Percentiles rank a stretch among this genome's conserved stretches.
Conservation (phyloP, 2,888 invertebrate species). For the Mamestra brassicae region DNA sequence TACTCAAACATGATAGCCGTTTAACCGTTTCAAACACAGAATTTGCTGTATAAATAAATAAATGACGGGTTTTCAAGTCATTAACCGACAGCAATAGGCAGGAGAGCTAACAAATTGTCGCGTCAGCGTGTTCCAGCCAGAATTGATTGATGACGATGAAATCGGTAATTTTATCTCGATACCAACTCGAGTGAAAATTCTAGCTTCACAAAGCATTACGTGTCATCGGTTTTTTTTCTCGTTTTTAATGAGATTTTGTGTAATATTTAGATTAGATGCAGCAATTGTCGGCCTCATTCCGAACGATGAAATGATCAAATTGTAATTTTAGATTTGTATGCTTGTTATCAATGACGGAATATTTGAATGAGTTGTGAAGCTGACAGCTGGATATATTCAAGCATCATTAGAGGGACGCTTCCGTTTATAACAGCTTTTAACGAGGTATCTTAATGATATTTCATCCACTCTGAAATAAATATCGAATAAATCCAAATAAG, state of each 20-base stretch:
- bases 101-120: slow-evolving; percentile 72
- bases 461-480: slow-evolving; percentile 27
- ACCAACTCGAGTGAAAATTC: slow-evolving; percentile 67
- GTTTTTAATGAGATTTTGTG: slow-evolving; percentile 54
- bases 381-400: slow-evolving; percentile 42
- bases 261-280: slow-evolving; percentile 49
- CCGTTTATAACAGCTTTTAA: slow-evolving; percentile 27
- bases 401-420: slow-evolving; percentile 28
- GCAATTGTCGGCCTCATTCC: slow-evolving; percentile 40
- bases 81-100: slow-evolving; percentile 66
- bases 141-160: slow-evolving; percentile 80
- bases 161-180: slow-evolving; percentile 77
- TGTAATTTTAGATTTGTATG: slow-evolving; percentile 63
- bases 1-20: slow-evolving; percentile 5
- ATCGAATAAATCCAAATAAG: slow-evolving; percentile 37
- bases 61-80: slow-evolving; percentile 67
- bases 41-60: slow-evolving; percentile 53
- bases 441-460: slow-evolving; percentile 18
- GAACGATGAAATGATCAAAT: slow-evolving; percentile 49
- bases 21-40: slow-evolving; percentile 32
- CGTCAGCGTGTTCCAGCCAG: slow-evolving; percentile 69
- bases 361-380: slow-evolving; percentile 34
- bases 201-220: slow-evolving; percentile 61
- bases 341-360: slow-evolving; percentile 46
- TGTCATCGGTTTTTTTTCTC: slow-evolving; percentile 50